Base-by-base conservation (phyloP, 2,113 vertebrate genomes). In the Dissostichus mawsoni region DNA sequence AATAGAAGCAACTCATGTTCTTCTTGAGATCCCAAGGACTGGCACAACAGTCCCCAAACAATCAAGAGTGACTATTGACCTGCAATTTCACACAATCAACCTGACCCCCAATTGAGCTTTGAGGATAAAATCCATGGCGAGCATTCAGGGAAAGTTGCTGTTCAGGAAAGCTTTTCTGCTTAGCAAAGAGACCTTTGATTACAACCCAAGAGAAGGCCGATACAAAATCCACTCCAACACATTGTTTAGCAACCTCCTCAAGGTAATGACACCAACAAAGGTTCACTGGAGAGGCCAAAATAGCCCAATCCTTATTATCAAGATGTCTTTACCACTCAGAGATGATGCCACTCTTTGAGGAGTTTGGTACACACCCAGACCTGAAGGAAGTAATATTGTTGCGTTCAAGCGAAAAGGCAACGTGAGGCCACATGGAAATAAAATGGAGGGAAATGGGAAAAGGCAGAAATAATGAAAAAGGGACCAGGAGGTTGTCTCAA, bases 51-150 rank as follows among this genome's bases (percentile, higher is more conserved):
- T 70, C 58, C 66, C 69, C 29, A 72, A 81, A 85, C 56, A 84
- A 76, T 82, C 55, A 78, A 70, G 64, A 87, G 74, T 1, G 11
- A 77, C 41, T 70, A 84, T 58, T 82, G 78, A 76, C 63, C 69
- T 68, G 55, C 64, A 78, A 76, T 81, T 87, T 86, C 74, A 75
- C 69, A 81, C 67, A 83, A 76, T 81, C 90, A 82, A 74, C 73
- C 68, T 36, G 12, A 25, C 33, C 53, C 51, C 63, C 50, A 77
- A 13, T 48, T 83, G 64, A 79, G 70, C 41, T 71, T 6, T 20
- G 56, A 77, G 68, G 78, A 56, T 52, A 68, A 82, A 77, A 65
- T 48, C 74, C 11, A 1, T 17, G 14, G 50, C 4, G 4, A 69
- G 52, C 44, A 64, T 51, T 50, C 8, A 67, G 65, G 72, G 29